Percentiles rank a stretch among this genome's conserved stretches.
These are phyloP conservation scores for Enteromius treurensis DNA, from an alignment of 2,797 vertebrate species.

Conservation along the genomic window DNA sequence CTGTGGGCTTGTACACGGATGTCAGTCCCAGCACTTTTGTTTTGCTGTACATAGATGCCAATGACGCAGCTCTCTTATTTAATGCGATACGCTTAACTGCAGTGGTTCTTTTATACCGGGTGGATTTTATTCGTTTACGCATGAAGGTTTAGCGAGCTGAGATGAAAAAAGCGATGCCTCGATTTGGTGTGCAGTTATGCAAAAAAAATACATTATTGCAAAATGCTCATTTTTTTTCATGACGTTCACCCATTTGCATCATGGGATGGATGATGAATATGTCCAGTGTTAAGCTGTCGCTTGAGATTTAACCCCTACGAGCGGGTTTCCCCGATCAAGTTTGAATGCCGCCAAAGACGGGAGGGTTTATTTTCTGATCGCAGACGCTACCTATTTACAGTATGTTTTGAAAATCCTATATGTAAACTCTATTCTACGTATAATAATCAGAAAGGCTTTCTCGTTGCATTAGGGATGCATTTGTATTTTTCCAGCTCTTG, in stretches of 20 bases:
- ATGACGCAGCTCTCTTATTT: conserved; percentile 55
- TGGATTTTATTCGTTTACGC: conserved; percentile 39
- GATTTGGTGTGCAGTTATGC: background rate
- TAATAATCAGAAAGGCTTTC: conserved; percentile 39
- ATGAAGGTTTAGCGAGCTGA: conserved; percentile 43
- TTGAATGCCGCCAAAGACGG: conserved; percentile 44
- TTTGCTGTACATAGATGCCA: conserved; percentile 68
- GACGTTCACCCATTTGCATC: conserved; percentile 18
- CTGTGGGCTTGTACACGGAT: conserved; percentile 67
- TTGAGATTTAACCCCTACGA: conserved; percentile 5
- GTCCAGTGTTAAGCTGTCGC: conserved; percentile 36
- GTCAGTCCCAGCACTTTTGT: conserved; percentile 78
- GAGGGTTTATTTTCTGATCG: conserved; percentile 20
- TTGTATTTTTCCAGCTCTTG: background rate
- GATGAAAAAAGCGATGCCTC: no score
- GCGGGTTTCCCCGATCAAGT: conserved; percentile 17
- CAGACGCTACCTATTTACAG: conserved; percentile 35
- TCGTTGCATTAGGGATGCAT: conserved; percentile 16
- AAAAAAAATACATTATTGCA: no score
- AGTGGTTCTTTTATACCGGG: conserved; percentile 22
- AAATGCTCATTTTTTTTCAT: background rate
- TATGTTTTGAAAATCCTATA: conserved; percentile 53
- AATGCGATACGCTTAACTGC: conserved; percentile 43
- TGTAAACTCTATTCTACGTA: conserved; percentile 36
- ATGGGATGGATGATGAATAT: background rate